These are phyloP conservation scores for Oceanodroma tethys DNA, from an alignment of 2,113 vertebrate genomes.

Conservation along the genomic window DNA sequence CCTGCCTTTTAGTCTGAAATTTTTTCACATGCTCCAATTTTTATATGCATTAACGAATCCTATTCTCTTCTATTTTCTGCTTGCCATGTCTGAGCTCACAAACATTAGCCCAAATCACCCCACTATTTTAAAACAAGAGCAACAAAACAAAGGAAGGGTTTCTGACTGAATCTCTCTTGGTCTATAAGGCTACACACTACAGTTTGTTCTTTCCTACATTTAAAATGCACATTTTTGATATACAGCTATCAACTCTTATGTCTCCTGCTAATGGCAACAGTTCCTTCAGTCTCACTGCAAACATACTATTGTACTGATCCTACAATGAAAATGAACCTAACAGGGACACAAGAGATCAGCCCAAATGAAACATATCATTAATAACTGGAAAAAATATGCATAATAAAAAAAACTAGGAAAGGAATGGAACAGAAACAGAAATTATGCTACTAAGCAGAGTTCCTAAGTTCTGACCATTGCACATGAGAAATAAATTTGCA, in stretches of 20 bases:
- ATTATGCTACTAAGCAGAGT: neutral
- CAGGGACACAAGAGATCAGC: neutral
- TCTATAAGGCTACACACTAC: neutral
- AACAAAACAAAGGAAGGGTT: neutral
- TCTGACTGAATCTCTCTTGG: neutral
- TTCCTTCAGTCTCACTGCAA: neutral
- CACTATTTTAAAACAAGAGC: neutral
- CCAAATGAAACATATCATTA: neutral
- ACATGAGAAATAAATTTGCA: neutral
- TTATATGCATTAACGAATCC: neutral
- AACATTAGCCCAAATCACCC: neutral
- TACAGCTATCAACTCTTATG: neutral
- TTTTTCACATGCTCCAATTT: constrained; percentile 27
- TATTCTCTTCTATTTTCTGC: neutral
- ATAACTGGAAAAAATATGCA: neutral
- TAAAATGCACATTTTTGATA: neutral
- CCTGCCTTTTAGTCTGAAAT: neutral
- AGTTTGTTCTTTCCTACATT: neutral
- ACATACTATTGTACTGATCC: neutral
- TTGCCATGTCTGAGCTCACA: neutral
- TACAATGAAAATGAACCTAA: neutral
- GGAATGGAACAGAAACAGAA: neutral
- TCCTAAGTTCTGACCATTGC: neutral
- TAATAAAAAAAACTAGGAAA: neutral
- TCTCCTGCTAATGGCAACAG: neutral